Evolutionary conservation across 2,888 invertebrate genomes (phyloP).

Genomic region (Minunthozetes semirufus): DNA sequence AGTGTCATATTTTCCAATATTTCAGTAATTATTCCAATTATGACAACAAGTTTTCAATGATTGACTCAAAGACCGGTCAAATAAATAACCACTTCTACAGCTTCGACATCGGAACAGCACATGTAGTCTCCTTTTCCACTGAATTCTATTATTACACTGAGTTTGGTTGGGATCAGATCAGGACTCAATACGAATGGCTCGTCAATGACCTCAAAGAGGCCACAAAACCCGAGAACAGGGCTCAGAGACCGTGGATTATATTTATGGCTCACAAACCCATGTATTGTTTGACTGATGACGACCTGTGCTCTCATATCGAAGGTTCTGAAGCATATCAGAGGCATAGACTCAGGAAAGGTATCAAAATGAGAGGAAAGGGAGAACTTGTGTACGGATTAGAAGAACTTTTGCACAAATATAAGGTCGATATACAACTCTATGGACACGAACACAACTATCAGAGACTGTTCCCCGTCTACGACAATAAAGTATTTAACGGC

Average conservation of each 20-base stretch:
- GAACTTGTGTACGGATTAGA: conserved; percentile 57
- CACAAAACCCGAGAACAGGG: conserved; percentile 65
- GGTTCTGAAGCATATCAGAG: not conserved
- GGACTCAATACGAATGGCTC: conserved; percentile 78
- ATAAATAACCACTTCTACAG: conserved; percentile 64
- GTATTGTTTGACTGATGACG: conserved; percentile 60
- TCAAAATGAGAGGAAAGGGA: not conserved
- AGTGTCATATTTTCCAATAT: not conserved
- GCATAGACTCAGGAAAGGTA: not conserved
- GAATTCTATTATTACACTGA: conserved; percentile 80
- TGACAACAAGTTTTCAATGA: conserved; percentile 52
- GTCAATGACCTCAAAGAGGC: conserved; percentile 68
- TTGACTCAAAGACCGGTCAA: conserved; percentile 41
- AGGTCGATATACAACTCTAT: conserved; percentile 89
- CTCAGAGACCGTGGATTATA: conserved; percentile 69
- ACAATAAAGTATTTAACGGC: conserved; percentile 54
- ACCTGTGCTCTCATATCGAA: not conserved
- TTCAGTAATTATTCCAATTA: conserved; percentile 53
- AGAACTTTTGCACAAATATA: conserved; percentile 74
- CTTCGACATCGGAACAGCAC: conserved; percentile 81
- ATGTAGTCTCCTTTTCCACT: conserved; percentile 84
- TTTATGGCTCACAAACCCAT: conserved; percentile 75
- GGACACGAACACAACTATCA: conserved; percentile 98
- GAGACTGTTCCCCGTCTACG: conserved; percentile 85
- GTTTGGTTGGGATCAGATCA: conserved; percentile 71